Base-by-base conservation (phyloP, 2,888 invertebrate species). In the Colletes collaris region DNA sequence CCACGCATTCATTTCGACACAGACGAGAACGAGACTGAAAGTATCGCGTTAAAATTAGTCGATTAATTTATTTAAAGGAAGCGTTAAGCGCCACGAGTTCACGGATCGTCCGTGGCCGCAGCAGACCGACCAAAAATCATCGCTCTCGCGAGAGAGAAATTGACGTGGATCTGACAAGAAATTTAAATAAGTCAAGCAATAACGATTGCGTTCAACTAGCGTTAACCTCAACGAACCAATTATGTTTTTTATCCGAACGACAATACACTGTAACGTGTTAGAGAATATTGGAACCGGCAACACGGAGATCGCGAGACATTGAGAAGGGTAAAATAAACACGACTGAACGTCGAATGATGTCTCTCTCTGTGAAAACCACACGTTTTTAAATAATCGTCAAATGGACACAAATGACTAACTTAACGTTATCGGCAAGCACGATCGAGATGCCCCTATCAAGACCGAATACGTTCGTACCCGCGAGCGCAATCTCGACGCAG, bases 391-490 rank as follows among this genome's bases (percentile, higher is more conserved):
- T 77, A 71, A 40, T 37, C 65, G 77, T 82, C 75, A 82, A 82
- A 87, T 86, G 87, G 86, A 83, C 84, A 88, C 89, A 86, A 88
- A 90, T 90, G 89, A 88, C 85, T 85, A 90, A 88, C 82, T 84
- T 88, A 86, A 86, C 83, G 40, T 63, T 87, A 80, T 69, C 84
- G 75, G 82, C 83, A 68, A 89, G 84, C 81, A 83, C 83, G 78
- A 85, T 87, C 89, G 93, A 93, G 90, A 94, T 94, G 94, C 93
- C 93, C 88, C 91, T 93, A 86, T 94, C 94, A 89, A 93, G 93
- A 89, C 93, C 93, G 68, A 94, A 94, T 91, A 92, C 93, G 83
- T 94, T 93, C 88, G 89, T 88, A 81, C 88, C 91, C 52, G 87
- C 89, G 82, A 90, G 84, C 86, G 86, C 90, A 70, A 89, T 91